Conservation (phyloP, 2,797 vertebrate species). For the Uromys caudimaculatus region DNA sequence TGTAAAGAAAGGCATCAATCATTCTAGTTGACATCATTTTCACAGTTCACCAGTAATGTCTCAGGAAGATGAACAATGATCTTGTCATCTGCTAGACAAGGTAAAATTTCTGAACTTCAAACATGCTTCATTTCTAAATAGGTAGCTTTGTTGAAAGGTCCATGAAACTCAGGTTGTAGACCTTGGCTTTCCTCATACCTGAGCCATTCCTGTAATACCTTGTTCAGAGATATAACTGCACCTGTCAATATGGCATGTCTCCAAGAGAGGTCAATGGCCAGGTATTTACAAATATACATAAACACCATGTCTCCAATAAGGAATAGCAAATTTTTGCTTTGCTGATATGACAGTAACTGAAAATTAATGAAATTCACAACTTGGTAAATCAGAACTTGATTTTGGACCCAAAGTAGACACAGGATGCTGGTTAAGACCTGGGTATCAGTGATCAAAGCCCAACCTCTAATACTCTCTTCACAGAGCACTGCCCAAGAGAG, state of each 20-base stretch:
- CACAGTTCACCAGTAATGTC: no score
- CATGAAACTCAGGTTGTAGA: no score
- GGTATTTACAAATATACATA: not conserved
- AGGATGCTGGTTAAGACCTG: not conserved
- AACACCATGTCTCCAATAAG: not conserved
- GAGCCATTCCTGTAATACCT: constrained; percentile 71
- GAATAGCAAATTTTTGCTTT: not conserved
- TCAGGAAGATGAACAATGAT: no score
- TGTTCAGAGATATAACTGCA: not conserved
- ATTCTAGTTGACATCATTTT: no score
- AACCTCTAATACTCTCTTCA: not conserved
- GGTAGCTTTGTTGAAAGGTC: no score
- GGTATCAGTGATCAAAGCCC: not conserved
- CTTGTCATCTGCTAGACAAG: no score
- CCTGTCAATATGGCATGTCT: not conserved
- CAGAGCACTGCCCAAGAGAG: not conserved
- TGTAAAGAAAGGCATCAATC: no score
- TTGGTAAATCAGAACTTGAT: not conserved
- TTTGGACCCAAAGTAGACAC: not conserved
- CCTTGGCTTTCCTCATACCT: not conserved
- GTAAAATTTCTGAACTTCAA: no score
- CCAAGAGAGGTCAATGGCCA: not conserved
- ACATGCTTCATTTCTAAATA: no score
- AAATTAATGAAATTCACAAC: fast-evolving
- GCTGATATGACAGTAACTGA: not conserved